A percentile compares a stretch with the other conserved stretches of the same genome.
Evolutionary conservation across 2,888 invertebrate species (phyloP).

Genomic region (Drosophila lacicola): DNA sequence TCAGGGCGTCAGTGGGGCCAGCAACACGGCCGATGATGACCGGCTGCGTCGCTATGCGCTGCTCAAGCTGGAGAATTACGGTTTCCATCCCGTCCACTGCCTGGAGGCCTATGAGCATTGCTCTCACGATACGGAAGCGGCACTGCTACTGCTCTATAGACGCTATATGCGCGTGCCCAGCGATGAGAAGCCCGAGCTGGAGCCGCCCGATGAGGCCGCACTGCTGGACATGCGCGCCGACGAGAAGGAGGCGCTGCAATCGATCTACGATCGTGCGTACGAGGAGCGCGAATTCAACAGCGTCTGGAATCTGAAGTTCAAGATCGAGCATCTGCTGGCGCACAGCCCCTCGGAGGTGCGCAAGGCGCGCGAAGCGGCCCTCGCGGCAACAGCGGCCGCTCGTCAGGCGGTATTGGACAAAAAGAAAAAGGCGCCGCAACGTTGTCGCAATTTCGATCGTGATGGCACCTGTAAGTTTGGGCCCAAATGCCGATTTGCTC

Average conservation of each 20-base stretch:
- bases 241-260: slow-evolving; percentile 91
- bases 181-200: slow-evolving; percentile 22
- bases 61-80: slow-evolving; percentile 90
- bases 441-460: slow-evolving; percentile 87
- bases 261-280: slow-evolving; percentile 91
- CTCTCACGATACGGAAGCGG: slow-evolving; percentile 89
- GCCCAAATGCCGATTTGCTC: slow-evolving; percentile 90
- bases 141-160: slow-evolving; percentile 89
- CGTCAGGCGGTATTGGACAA: slow-evolving; percentile 59
- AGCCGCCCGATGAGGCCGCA: slow-evolving; percentile 85
- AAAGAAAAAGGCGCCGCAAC: slow-evolving; percentile 80
- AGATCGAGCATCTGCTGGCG: slow-evolving; percentile 88
- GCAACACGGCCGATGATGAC: slow-evolving; percentile 85
- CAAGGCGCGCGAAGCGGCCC: slow-evolving; percentile 82
- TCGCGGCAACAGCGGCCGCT: slow-evolving; percentile 83
- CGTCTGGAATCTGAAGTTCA: slow-evolving; percentile 90
- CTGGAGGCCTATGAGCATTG: slow-evolving; percentile 90
- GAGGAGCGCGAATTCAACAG: slow-evolving; percentile 89
- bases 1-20: slow-evolving; percentile 79
- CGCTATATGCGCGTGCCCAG: slow-evolving; percentile 87
- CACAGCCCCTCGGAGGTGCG: slow-evolving; percentile 86
- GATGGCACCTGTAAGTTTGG: slow-evolving; percentile 90
- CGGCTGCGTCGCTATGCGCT: slow-evolving; percentile 90
- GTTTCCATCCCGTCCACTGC: slow-evolving; percentile 91
- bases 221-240: slow-evolving; percentile 89